Base-by-base conservation (phyloP, 2,888 invertebrate genomes). In the Ferrisia virgata region DNA sequence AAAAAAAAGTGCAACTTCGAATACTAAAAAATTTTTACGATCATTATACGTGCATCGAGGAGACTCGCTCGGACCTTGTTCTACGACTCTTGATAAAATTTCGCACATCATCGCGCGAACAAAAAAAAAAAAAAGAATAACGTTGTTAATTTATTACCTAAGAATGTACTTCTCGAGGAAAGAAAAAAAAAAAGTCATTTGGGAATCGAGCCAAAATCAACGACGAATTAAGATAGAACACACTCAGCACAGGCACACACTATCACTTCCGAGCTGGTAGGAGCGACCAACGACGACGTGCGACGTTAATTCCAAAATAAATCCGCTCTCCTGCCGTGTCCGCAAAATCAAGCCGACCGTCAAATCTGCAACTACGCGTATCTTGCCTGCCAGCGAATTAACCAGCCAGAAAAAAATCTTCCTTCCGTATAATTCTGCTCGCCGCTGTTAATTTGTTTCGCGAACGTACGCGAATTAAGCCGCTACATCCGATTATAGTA, bases 401-500 rank as follows among this genome's bases (percentile, higher is more conserved):
- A 53, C 53, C 53, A 53, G 53, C 22, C 53, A 22, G 53, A 64
- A 64, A 39, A 39, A 64, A 64, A 64, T 28, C 4, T 13, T 64
- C 28, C 64, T 53, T 53, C 53, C 53, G 53, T 28, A 28, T 58
- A 64, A 13, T 64, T 28, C 28, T n/a, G 64, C 11, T n/a, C 22
- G 25, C 58, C 22, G 2, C 18, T 9, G 53, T 53, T 53, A 53
- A 53, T 53, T 53, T 53, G 53, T 53, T 22, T 64, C 64, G 25
- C 28, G 58, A 58, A 3, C 58, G 25, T 25, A 58, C 22, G n/a
- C n/a, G 15, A 64, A 64, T 64, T 15, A 15, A 64, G 28, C 64
- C 64, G 64, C 25, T 58, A 64, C 64, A 64, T 64, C 64, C 64
- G 64, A 64, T 28, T n/a, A n/a, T n/a, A n/a, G n/a, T n/a, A n/a